Evolutionary conservation across 2,888 invertebrate genomes (phyloP).

Genomic region (Xylocampa areola): DNA sequence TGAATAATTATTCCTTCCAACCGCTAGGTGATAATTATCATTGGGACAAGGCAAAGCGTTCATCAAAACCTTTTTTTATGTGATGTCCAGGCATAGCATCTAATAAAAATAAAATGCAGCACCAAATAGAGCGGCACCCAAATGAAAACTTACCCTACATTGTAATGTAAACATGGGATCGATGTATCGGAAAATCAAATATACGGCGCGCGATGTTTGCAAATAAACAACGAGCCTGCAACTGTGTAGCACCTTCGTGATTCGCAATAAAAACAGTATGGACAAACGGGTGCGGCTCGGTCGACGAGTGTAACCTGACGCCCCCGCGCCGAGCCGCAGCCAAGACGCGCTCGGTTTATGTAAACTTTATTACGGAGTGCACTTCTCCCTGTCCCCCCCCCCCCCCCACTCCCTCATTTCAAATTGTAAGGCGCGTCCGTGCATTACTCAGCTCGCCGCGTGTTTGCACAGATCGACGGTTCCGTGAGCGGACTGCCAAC

Average conservation of each 20-base stretch:
- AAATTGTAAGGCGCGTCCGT: constrained; percentile 83
- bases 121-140: constrained; percentile 38
- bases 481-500: constrained; percentile 80
- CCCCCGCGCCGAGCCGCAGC: constrained; percentile 71
- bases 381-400: constrained; percentile 64
- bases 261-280: constrained; percentile 83
- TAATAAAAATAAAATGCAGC: constrained; percentile 42
- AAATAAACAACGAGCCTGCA: constrained; percentile 81
- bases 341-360: constrained; percentile 83
- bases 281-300: constrained; percentile 74
- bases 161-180: constrained; percentile 76
- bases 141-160: constrained; percentile 67
- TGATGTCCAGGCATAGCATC: constrained; percentile 11
- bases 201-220: constrained; percentile 76
- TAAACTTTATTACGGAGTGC: constrained; percentile 88
- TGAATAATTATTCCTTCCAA: constrained; percentile 50
- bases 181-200: constrained; percentile 80
- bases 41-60: constrained; percentile 11
- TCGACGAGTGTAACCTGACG: constrained; percentile 76
- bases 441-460: constrained; percentile 84
- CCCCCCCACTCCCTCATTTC: constrained; percentile 65
- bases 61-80: constrained; percentile 4
- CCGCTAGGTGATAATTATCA: constrained; percentile 46
- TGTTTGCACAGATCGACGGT: constrained; percentile 86
- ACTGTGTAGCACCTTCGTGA: constrained; percentile 83